Conservation (phyloP, 2,113 vertebrate genomes). For the Lucifuga dentata region DNA sequence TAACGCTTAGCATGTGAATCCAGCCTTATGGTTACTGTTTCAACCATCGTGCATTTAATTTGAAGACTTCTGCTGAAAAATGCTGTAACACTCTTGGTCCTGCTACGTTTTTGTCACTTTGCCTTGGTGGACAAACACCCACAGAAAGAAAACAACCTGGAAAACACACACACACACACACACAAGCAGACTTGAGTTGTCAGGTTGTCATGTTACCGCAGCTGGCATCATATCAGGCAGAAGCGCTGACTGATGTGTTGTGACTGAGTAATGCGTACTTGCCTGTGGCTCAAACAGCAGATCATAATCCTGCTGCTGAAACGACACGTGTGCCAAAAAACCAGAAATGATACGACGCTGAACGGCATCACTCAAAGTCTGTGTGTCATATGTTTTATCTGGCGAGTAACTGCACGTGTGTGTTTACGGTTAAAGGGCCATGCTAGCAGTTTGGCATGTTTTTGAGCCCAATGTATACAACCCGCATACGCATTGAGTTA, state of each 20-base stretch:
- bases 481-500: too few relatives aligned
- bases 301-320: background rate
- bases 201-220: background rate
- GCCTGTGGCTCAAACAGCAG: slow-evolving; percentile 5
- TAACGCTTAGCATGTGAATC: too few relatives aligned
- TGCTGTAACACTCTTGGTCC: too few relatives aligned
- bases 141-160: too few relatives aligned
- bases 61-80: too few relatives aligned
- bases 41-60: too few relatives aligned
- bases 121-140: too few relatives aligned
- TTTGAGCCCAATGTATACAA: too few relatives aligned
- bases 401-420: background rate
- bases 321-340: slow-evolving; percentile 25
- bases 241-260: slow-evolving; percentile 13
- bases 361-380: background rate
- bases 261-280: slow-evolving; percentile 27
- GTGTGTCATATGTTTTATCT: background rate
- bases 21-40: too few relatives aligned
- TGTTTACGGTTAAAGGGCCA: background rate
- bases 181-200: background rate
- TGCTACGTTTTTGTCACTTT: too few relatives aligned
- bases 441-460: too few relatives aligned
- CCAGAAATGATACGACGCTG: slow-evolving; percentile 7
- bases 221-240: slow-evolving; percentile 17
- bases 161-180: too few relatives aligned